These are phyloP conservation scores for Neosilurus mollespiculum DNA, from an alignment of 2,797 vertebrate species.

Conservation along the genomic window DNA sequence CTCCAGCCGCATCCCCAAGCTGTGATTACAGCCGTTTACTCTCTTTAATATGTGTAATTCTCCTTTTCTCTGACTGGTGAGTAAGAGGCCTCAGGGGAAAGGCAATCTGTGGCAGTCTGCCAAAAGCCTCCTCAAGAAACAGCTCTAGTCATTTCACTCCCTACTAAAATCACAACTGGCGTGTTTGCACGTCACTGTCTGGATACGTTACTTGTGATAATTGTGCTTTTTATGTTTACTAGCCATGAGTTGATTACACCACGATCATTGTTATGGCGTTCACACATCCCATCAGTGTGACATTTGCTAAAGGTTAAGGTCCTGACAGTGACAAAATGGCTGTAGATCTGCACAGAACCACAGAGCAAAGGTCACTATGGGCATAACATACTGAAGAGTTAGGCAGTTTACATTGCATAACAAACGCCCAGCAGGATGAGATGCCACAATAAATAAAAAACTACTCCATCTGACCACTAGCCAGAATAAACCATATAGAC, in stretches of 20 bases:
- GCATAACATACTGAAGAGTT: slow-evolving; percentile 51
- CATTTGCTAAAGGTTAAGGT: slow-evolving; percentile 57
- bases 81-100: slow-evolving; percentile 75
- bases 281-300: slow-evolving; percentile 52
- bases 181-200: slow-evolving; percentile 68
- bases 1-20: slow-evolving; percentile 71
- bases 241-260: slow-evolving; percentile 64
- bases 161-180: slow-evolving; percentile 63
- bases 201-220: slow-evolving; percentile 59
- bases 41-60: slow-evolving; percentile 84
- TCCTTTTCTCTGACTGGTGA: slow-evolving; percentile 80
- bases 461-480: slow-evolving; percentile 25
- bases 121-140: slow-evolving; percentile 71
- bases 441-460: slow-evolving; percentile 41
- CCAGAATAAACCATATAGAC: slow-evolving; percentile 42
- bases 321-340: slow-evolving; percentile 54
- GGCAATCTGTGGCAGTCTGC: slow-evolving; percentile 75
- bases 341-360: slow-evolving; percentile 40
- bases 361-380: slow-evolving; percentile 57
- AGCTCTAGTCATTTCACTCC: slow-evolving; percentile 65
- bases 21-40: slow-evolving; percentile 81
- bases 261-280: slow-evolving; percentile 60
- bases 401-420: slow-evolving; percentile 50
- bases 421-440: slow-evolving; percentile 32
- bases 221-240: slow-evolving; percentile 30